These are phyloP conservation scores for Operophtera brumata DNA, from an alignment of 2,888 invertebrate genomes.

Conservation along the genomic window DNA sequence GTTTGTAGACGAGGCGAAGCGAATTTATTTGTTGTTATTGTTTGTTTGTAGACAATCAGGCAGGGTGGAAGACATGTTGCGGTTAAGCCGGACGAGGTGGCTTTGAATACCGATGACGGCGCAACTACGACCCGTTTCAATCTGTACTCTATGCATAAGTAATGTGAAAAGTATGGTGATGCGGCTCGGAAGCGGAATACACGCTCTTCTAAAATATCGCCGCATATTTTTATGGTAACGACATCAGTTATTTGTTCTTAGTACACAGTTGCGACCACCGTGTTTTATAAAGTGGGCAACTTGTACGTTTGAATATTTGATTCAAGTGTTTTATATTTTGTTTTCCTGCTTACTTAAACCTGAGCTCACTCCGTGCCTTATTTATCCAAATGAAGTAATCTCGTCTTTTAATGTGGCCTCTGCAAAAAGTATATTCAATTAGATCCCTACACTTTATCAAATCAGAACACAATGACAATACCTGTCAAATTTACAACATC, in stretches of 20 bases:
- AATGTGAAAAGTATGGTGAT: slow-evolving; percentile 79
- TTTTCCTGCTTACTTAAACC: neutral
- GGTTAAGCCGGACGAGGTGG: slow-evolving; percentile 63
- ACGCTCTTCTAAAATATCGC: slow-evolving; percentile 70
- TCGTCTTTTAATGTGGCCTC: no score
- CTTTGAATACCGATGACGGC: slow-evolving; percentile 75
- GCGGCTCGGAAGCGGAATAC: slow-evolving; percentile 63
- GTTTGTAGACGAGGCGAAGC: slow-evolving; percentile 23
- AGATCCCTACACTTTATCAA: no score
- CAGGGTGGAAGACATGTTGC: slow-evolving; percentile 62
- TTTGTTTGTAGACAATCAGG: slow-evolving; percentile 71
- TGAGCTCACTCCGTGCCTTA: neutral
- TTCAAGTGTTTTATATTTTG: slow-evolving; percentile 2
- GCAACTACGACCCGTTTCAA: slow-evolving; percentile 75
- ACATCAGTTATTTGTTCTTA: slow-evolving; percentile 67
- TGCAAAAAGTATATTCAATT: no score
- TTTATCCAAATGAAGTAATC: neutral
- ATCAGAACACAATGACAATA: no score
- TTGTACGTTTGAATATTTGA: slow-evolving; percentile 20
- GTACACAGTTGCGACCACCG: slow-evolving; percentile 27
- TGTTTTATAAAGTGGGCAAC: slow-evolving; percentile 20
- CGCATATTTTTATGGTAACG: slow-evolving; percentile 72
- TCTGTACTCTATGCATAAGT: slow-evolving; percentile 79
- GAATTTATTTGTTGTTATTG: slow-evolving; percentile 47
- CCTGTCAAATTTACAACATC: no score